These are phyloP conservation scores for Alsophila aescularia DNA, from an alignment of 2,888 invertebrate species.

Conservation along the genomic window DNA sequence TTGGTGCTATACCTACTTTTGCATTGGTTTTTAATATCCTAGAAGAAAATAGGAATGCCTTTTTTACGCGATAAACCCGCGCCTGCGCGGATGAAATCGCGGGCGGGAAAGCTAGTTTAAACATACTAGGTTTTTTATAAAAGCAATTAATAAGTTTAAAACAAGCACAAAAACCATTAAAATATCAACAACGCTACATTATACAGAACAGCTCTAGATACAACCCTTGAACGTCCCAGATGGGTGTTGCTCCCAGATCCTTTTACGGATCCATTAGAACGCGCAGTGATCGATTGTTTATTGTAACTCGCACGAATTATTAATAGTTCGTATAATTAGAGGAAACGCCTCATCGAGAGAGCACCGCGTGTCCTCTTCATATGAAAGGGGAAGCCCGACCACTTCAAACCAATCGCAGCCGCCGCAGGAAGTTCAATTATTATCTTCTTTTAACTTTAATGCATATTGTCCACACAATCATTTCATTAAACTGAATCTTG, in stretches of 20 bases:
- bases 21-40: too few relatives aligned
- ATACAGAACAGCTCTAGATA: conserved; percentile 27
- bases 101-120: too few relatives aligned
- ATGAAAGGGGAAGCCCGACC: conserved; percentile 68
- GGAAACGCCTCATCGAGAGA: conserved; percentile 78
- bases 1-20: too few relatives aligned
- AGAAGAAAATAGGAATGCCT: too few relatives aligned
- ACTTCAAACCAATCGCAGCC: conserved; percentile 71
- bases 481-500: conserved; percentile 79
- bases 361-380: conserved; percentile 48
- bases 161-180: conserved; percentile 2
- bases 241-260: conserved; percentile 46
- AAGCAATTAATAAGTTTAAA: too few relatives aligned
- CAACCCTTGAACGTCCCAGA: conserved; percentile 39
- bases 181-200: conserved; percentile 32
- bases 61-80: too few relatives aligned
- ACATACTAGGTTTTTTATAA: too few relatives aligned
- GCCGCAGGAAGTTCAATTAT: conserved; percentile 83
- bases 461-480: conserved; percentile 81
- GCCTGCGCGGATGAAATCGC: too few relatives aligned
- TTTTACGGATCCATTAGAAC: conserved; percentile 58
- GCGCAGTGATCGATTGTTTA: conserved; percentile 69
- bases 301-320: conserved; percentile 63
- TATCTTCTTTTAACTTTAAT: conserved; percentile 80
- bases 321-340: conserved; percentile 82